Evolutionary conservation across 2,888 invertebrate genomes (phyloP), one percentile per base, ranked within the genome.

Genomic region (Caenorhabditis sp.): DNA sequence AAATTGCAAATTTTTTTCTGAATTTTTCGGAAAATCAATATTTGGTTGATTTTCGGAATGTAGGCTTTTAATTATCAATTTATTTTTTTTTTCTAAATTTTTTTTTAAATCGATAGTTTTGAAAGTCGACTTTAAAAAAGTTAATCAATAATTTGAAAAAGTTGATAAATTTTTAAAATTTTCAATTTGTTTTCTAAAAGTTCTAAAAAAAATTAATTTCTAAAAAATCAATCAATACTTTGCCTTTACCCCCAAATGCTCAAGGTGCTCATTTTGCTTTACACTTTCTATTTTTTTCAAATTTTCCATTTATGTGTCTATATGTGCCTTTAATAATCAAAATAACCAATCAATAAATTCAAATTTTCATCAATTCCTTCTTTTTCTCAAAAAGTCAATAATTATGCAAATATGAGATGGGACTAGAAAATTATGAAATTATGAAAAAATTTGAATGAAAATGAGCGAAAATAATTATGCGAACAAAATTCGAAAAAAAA

Each of bases 391-490:
- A 13, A 20, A 37, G 24, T 32, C 24, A 18, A 37, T 15, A 40
- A 40, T 40, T 40, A 40, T 40, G 40, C 40, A 4, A 8, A 13
- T 50, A 47, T 32, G 44, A 8, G 50, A 47, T 55, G 18, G 2
- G 47, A 47, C 47, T 47, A 47, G 47, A 47, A 58, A 55, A 40
- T 40, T 40, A 40, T 40, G 40, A 47, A 71, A 64, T 56, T 72
- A 56, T 64, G 72, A 37, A 37, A 44, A 44, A 18, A 24, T 37
- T 15, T 35, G 56, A 6, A n/a, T 4, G 24, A 53, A 35, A 50
- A 3, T n/a, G 2, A 20, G 13, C n/a, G n/a, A n/a, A n/a, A n/a
- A 40, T 6, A 68, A 72, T 72, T 74, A 74, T 80, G 80, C 68
- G 24, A 40, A 18, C 15, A n/a, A n/a, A n/a, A 50, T 8, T 8